A percentile compares a stretch with the other conserved stretches of the same genome.
phyloP scores from a whole-genome alignment of 2,888 invertebrate species.

The Thecophora atra region DNA sequence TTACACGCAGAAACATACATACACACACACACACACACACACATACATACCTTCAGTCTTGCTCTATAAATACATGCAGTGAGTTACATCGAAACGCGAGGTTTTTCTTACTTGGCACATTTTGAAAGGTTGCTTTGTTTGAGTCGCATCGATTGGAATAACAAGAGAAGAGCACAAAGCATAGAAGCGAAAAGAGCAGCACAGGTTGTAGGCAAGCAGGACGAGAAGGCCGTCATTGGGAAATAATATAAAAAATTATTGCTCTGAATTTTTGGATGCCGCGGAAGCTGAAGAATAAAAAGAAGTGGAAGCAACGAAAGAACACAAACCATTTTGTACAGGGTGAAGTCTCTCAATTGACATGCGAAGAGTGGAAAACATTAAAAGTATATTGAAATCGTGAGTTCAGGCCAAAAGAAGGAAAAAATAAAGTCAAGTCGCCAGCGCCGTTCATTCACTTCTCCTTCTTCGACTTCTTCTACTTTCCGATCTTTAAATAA shows the following conservation, averaged over 20 bases:
- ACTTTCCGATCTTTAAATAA: background rate
- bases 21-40: background rate
- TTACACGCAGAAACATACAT: background rate
- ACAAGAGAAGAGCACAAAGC: background rate
- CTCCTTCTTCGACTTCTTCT: background rate
- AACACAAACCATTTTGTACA: too few relatives aligned
- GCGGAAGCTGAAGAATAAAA: conserved; percentile 2
- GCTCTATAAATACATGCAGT: background rate
- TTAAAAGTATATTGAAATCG: conserved; percentile 17
- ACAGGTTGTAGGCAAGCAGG: background rate
- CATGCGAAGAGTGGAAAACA: conserved; percentile 18
- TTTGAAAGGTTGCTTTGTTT: background rate
- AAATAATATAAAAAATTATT: background rate
- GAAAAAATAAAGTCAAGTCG: background rate
- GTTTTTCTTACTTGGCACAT: background rate
- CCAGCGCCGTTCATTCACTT: background rate
- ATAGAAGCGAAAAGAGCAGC: background rate
- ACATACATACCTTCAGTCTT: background rate
- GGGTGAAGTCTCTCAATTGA: background rate
- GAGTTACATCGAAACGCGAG: too few relatives aligned
- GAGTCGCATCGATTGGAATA: background rate
- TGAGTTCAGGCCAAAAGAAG: background rate
- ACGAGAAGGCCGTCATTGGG: background rate
- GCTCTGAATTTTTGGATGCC: background rate
- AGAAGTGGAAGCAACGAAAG: too few relatives aligned